Evolutionary conservation across 2,888 invertebrate species (phyloP).

Genomic region (Agrotis exclamationis): DNA sequence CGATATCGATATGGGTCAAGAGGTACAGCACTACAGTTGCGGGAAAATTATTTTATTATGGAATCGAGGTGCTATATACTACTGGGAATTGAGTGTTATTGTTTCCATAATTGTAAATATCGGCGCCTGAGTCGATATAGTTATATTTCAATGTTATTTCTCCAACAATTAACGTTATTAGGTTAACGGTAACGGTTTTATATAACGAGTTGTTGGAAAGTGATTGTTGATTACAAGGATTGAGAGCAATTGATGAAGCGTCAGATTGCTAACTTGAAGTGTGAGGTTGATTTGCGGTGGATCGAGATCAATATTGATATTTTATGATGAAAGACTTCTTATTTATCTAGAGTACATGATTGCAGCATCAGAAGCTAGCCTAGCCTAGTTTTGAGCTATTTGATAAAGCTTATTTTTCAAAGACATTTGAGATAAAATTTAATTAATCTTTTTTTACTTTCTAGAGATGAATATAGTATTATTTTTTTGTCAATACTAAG

Average conservation of each 20-base stretch:
- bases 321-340: constrained; percentile 4
- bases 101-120: constrained; percentile 74
- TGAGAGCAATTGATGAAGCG: constrained; percentile 17
- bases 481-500: too few relatives aligned
- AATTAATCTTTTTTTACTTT: too few relatives aligned
- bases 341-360: constrained; percentile 8
- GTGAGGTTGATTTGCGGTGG: constrained; percentile 4
- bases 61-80: constrained; percentile 63
- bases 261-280: constrained; percentile 5
- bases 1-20: constrained; percentile 57
- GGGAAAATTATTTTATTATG: constrained; percentile 68
- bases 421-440: not conserved
- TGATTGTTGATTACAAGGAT: constrained; percentile 49
- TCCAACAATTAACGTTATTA: constrained; percentile 59
- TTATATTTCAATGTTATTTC: constrained; percentile 65
- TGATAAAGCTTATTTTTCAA: not conserved
- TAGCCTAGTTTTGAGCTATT: not conserved
- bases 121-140: constrained; percentile 54
- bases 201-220: constrained; percentile 52
- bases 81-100: constrained; percentile 76
- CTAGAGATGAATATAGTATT: too few relatives aligned
- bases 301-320: constrained; percentile 36
- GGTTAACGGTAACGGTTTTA: constrained; percentile 53
- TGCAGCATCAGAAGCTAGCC: not conserved
- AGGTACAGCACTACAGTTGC: constrained; percentile 55